Evolutionary conservation across 2,113 vertebrate genomes (phyloP).

Genomic region (Tragelaphus buxtoni): DNA sequence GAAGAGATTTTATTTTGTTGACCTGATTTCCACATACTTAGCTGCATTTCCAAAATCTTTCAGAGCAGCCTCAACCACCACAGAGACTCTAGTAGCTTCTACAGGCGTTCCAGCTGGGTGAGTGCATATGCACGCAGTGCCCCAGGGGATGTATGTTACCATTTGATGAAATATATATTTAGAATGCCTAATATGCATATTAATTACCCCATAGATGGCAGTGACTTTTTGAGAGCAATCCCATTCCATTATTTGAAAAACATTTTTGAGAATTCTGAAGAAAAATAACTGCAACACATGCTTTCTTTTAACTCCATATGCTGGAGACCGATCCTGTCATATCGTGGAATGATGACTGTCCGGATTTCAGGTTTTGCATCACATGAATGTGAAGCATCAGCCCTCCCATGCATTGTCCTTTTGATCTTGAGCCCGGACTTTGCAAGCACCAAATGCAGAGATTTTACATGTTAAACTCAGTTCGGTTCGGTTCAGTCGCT

Average conservation of each 20-base stretch:
- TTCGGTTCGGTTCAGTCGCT: fast-evolving
- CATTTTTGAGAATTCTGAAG: constrained; percentile 52
- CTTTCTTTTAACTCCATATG: constrained; percentile 58
- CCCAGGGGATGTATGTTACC: constrained; percentile 62
- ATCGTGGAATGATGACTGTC: not conserved
- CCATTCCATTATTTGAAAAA: constrained; percentile 66
- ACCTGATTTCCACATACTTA: not conserved
- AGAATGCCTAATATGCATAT: constrained; percentile 78
- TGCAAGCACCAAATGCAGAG: not conserved
- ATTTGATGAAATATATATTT: constrained; percentile 80
- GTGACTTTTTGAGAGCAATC: constrained; percentile 72
- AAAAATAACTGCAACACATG: constrained; percentile 50
- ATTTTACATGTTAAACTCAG: not conserved
- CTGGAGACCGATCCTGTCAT: constrained; percentile 8
- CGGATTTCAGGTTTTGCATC: constrained; percentile 2
- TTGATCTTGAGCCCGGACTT: not conserved
- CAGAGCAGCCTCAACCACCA: not conserved
- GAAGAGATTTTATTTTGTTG: not conserved
- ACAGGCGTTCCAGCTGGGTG: constrained; percentile 32
- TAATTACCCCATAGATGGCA: constrained; percentile 76
- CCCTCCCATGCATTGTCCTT: not conserved
- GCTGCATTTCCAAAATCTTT: constrained; percentile 3
- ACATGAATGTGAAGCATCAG: not conserved
- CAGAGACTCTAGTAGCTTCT: not conserved
- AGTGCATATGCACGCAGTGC: constrained; percentile 22